Evolutionary conservation across 2,888 invertebrate genomes (phyloP).

Genomic region (Caenorhabditis sp.): DNA sequence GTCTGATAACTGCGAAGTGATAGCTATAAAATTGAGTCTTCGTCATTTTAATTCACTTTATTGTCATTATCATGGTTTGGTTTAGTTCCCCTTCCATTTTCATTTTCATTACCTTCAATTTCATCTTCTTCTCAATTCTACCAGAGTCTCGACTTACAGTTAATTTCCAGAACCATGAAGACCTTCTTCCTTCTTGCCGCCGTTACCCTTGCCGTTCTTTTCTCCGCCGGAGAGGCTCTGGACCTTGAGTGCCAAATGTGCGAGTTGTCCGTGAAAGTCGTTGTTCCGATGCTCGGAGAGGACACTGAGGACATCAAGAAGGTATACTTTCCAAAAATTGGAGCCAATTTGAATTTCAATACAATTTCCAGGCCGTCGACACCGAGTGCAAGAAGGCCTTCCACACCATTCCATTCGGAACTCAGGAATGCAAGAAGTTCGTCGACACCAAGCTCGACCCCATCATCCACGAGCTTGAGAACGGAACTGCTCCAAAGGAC

Average conservation of each 20-base stretch:
- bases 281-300: slow-evolving; percentile 66
- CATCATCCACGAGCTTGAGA: slow-evolving; percentile 72
- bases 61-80: neutral
- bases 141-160: neutral
- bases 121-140: too few species aligned
- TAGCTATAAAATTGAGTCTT: slow-evolving; percentile 37
- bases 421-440: slow-evolving; percentile 66
- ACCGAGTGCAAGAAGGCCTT: slow-evolving; percentile 70
- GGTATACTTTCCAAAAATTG: slow-evolving; percentile 22
- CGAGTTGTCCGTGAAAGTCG: slow-evolving; percentile 67
- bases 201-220: slow-evolving; percentile 57
- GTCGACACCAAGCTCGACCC: slow-evolving; percentile 65
- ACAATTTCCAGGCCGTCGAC: slow-evolving; percentile 63
- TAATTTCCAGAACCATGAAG: slow-evolving; percentile 51
- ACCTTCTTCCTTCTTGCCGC: slow-evolving; percentile 53
- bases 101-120: slow-evolving; percentile 7
- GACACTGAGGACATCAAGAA: slow-evolving; percentile 66
- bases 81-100: too few species aligned
- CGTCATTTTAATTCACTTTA: slow-evolving; percentile 26
- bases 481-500: slow-evolving; percentile 71
- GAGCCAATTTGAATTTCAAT: neutral
- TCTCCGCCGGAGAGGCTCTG: slow-evolving; percentile 36
- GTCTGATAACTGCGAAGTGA: slow-evolving; percentile 15
- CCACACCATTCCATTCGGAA: slow-evolving; percentile 66
- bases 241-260: slow-evolving; percentile 68